Evolutionary conservation across 2,797 vertebrate genomes (phyloP).

Genomic region (Gambelia wislizenii): DNA sequence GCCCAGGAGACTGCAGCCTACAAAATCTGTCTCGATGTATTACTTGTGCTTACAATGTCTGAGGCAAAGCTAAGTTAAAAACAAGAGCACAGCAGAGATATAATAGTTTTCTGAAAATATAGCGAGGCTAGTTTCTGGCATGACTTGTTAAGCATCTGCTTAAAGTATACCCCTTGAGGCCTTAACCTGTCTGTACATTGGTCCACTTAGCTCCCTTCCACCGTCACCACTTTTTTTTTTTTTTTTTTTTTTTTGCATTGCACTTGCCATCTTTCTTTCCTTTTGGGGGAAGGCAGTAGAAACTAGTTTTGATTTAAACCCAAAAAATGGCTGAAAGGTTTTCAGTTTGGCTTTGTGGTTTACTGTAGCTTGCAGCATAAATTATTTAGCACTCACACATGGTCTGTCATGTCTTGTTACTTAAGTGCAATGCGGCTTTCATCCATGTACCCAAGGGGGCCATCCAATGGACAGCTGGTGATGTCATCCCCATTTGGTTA

Average conservation of each 20-base stretch:
- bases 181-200: slow-evolving; percentile 3
- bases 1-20: not conserved
- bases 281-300: slow-evolving; percentile 29
- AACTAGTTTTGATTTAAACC: slow-evolving; percentile 69
- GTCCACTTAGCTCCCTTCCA: not conserved
- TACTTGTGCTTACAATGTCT: not conserved
- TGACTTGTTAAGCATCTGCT: slow-evolving; percentile 12
- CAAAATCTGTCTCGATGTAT: not conserved
- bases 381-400: slow-evolving; percentile 73
- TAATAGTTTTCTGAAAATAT: not conserved
- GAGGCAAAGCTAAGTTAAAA: not conserved
- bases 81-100: not conserved
- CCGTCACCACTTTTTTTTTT: not conserved
- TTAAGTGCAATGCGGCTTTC: slow-evolving; percentile 70
- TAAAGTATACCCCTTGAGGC: not conserved
- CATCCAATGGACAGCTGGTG: slow-evolving; percentile 66
- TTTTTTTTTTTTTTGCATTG: not conserved
- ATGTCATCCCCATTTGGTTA: slow-evolving; percentile 74
- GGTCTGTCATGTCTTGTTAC: slow-evolving; percentile 72
- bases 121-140: not conserved
- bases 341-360: slow-evolving; percentile 66
- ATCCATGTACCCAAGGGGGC: slow-evolving; percentile 64
- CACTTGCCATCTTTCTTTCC: slow-evolving; percentile 43
- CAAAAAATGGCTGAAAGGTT: slow-evolving; percentile 65
- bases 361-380: slow-evolving; percentile 68